phyloP scores from a whole-genome alignment of 2,113 vertebrate species.

The Prochilodus magdalenae region DNA sequence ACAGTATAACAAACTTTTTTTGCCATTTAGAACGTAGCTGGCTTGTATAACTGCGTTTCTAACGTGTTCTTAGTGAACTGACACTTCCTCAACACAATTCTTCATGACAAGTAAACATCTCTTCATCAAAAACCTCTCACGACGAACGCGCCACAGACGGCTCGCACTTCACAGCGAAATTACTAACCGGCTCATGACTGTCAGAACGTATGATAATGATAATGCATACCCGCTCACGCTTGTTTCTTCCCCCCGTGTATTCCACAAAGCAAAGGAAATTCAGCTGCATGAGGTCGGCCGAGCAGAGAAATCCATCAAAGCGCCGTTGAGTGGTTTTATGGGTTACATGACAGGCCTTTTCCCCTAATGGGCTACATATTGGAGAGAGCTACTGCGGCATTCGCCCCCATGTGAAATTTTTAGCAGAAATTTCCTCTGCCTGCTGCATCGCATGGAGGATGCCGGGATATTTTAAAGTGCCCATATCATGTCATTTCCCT shows the following conservation, averaged over 20 bases:
- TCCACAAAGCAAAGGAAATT: slow-evolving; percentile 45
- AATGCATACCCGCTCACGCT: slow-evolving; percentile 59
- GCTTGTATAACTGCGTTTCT: background rate
- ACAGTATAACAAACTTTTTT: background rate
- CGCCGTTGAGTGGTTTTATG: slow-evolving; percentile 50
- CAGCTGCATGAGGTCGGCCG: slow-evolving; percentile 41
- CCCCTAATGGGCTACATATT: slow-evolving; percentile 34
- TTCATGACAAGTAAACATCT: slow-evolving; percentile 61
- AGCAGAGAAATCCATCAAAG: slow-evolving; percentile 61
- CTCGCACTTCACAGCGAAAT: slow-evolving; percentile 66
- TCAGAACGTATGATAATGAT: slow-evolving; percentile 66
- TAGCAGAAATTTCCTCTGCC: no score
- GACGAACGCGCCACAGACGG: slow-evolving; percentile 60
- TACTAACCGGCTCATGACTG: slow-evolving; percentile 65
- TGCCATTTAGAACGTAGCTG: background rate
- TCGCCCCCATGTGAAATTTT: background rate
- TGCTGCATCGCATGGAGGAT: no score
- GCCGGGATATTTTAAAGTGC: no score
- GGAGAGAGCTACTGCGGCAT: slow-evolving; percentile 40
- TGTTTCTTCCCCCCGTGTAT: slow-evolving; percentile 36
- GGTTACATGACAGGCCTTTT: slow-evolving; percentile 51
- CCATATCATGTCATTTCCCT: no score
- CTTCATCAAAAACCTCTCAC: slow-evolving; percentile 60
- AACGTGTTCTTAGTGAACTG: background rate
- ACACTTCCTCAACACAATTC: background rate